Conservation (phyloP, 2,888 invertebrate species). For the Idaea biselata region DNA sequence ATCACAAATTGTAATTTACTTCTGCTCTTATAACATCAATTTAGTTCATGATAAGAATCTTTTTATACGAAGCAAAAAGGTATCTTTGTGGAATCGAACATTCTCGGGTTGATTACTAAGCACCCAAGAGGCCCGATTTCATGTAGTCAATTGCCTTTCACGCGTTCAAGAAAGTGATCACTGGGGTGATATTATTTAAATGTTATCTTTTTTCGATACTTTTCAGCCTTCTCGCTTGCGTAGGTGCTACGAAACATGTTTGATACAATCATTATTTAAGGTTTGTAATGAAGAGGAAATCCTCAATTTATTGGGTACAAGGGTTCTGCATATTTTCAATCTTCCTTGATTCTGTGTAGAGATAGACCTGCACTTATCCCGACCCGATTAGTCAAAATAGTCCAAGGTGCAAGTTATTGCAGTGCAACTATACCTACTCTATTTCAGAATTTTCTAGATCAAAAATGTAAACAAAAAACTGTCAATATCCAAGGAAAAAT, state of each 20-base stretch:
- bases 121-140: constrained; percentile 76
- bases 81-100: constrained; percentile 69
- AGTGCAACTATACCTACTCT: too few relatives aligned
- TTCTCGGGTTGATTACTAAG: constrained; percentile 71
- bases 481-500: too few relatives aligned
- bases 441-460: too few relatives aligned
- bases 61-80: constrained; percentile 70
- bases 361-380: too few relatives aligned
- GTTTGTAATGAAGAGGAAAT: constrained; percentile 3
- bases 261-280: constrained; percentile 8
- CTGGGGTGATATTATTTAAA: constrained; percentile 79
- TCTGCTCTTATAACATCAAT: constrained; percentile 63
- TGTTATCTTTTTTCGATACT: constrained; percentile 79
- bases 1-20: constrained; percentile 74
- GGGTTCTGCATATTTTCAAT: not conserved
- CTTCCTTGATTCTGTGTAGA: not conserved
- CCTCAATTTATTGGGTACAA: not conserved
- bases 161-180: constrained; percentile 74
- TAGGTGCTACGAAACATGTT: constrained; percentile 26
- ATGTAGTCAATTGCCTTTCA: constrained; percentile 70
- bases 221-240: constrained; percentile 53
- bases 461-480: too few relatives aligned
- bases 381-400: too few relatives aligned
- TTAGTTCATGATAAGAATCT: constrained; percentile 72
- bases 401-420: too few relatives aligned